These are phyloP conservation scores for Thaleichthys pacificus DNA, from an alignment of 2,797 vertebrate species.

Conservation along the genomic window DNA sequence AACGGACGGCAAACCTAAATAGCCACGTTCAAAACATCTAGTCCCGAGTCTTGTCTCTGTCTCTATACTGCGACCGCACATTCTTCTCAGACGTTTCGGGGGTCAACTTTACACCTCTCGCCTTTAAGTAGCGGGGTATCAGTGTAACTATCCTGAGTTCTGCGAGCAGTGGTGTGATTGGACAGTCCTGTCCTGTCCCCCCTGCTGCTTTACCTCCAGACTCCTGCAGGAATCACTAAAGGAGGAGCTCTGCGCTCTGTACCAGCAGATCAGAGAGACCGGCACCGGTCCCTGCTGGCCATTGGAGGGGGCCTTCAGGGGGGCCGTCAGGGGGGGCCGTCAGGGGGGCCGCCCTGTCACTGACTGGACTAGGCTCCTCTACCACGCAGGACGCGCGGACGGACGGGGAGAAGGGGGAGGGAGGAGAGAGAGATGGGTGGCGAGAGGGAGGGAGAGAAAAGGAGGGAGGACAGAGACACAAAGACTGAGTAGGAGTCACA, in stretches of 20 bases:
- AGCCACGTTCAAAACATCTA: conserved; percentile 18
- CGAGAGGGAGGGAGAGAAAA: conserved; percentile 49
- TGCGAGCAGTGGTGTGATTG: not conserved
- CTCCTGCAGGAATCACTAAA: conserved; percentile 86
- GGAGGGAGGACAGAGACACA: conserved; percentile 67
- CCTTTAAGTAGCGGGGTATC: not conserved
- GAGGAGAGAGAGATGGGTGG: conserved; percentile 52
- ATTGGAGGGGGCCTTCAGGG: conserved; percentile 72
- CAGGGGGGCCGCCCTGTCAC: conserved; percentile 77
- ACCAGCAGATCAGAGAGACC: conserved; percentile 85
- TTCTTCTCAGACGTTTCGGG: not conserved
- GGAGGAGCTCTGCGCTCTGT: conserved; percentile 84
- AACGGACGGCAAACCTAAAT: conserved; percentile 6
- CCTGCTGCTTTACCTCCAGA: conserved; percentile 81
- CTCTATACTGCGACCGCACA: not conserved
- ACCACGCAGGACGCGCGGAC: conserved; percentile 71
- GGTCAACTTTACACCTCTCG: not conserved
- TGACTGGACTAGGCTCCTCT: conserved; percentile 84
- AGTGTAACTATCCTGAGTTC: not conserved
- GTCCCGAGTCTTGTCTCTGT: not conserved
- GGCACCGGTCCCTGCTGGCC: conserved; percentile 78
- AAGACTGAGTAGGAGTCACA: conserved; percentile 72
- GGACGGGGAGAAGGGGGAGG: conserved; percentile 38
- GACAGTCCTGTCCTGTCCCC: conserved; percentile 50
- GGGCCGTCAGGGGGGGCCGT: conserved; percentile 60